Conservation (phyloP, 2,888 invertebrate species). For the Alitta virens region DNA sequence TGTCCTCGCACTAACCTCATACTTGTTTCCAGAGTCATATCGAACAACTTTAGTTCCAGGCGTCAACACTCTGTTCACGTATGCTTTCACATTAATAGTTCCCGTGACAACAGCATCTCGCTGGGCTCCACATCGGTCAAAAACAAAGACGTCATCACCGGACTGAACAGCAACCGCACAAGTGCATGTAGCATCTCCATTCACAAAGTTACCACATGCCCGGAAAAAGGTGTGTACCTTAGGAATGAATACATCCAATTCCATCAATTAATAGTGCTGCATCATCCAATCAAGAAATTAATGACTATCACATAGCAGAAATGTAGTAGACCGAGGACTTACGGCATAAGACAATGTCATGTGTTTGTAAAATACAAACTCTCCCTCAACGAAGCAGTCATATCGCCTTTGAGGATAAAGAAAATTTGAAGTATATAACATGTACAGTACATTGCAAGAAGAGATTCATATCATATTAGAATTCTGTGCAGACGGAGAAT, state of each 20-base stretch:
- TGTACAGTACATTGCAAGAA: too few species aligned
- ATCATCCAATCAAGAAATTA: too few species aligned
- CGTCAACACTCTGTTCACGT: constrained; percentile 28
- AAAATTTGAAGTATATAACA: background rate
- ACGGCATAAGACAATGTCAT: constrained; percentile 40
- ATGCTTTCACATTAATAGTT: constrained; percentile 4
- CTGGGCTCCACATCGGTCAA: constrained; percentile 32
- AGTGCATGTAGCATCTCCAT: constrained; percentile 29
- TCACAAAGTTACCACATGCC: constrained; percentile 15
- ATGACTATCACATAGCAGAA: too few species aligned
- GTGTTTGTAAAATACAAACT: constrained; percentile 43
- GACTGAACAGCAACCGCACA: constrained; percentile 35
- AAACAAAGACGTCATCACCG: constrained; percentile 37
- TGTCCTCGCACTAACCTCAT: background rate
- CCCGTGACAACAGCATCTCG: background rate
- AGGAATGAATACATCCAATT: background rate
- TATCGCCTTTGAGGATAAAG: constrained; percentile 34
- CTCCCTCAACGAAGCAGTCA: constrained; percentile 40
- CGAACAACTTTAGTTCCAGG: constrained; percentile 21
- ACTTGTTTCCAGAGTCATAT: background rate
- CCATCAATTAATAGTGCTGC: background rate
- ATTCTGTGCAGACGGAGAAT: background rate
- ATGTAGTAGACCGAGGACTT: constrained; percentile 15
- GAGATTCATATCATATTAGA: background rate
- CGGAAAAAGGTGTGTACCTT: constrained; percentile 34